Evolutionary conservation across 2,797 vertebrate genomes (phyloP).

Genomic region (Artibeus jamaicensis): DNA sequence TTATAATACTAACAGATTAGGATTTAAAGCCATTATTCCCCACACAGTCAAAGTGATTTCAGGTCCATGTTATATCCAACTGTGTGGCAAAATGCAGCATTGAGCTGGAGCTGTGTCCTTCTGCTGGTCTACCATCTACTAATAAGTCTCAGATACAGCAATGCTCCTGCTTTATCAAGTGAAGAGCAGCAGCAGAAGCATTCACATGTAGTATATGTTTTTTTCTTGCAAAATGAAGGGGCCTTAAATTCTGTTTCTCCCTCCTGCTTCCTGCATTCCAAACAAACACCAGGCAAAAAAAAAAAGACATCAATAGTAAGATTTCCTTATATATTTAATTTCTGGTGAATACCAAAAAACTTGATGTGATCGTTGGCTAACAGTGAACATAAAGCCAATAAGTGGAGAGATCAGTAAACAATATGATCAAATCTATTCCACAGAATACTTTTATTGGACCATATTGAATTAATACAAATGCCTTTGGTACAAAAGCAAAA

Average conservation of each 20-base stretch:
- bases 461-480: slow-evolving; percentile 77
- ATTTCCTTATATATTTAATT: background rate
- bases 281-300: background rate
- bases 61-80: background rate
- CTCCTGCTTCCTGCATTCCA: background rate
- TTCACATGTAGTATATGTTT: background rate
- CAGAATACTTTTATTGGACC: slow-evolving; percentile 54
- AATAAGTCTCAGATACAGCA: background rate
- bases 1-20: background rate
- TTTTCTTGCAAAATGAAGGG: slow-evolving; percentile 21
- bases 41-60: background rate
- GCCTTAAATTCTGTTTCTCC: slow-evolving; percentile 2
- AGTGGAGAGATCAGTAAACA: slow-evolving; percentile 65
- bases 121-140: background rate
- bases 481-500: slow-evolving; percentile 75
- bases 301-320: background rate
- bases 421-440: slow-evolving; percentile 51
- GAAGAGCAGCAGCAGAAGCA: background rate
- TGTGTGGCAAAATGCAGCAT: background rate
- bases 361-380: slow-evolving; percentile 43
- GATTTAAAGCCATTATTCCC: background rate
- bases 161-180: background rate
- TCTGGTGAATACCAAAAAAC: slow-evolving; percentile 31
- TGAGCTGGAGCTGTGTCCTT: background rate
- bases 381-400: slow-evolving; percentile 41